These are phyloP conservation scores for Picathartes gymnocephalus DNA, from an alignment of 2,113 vertebrate species.

Conservation along the genomic window DNA sequence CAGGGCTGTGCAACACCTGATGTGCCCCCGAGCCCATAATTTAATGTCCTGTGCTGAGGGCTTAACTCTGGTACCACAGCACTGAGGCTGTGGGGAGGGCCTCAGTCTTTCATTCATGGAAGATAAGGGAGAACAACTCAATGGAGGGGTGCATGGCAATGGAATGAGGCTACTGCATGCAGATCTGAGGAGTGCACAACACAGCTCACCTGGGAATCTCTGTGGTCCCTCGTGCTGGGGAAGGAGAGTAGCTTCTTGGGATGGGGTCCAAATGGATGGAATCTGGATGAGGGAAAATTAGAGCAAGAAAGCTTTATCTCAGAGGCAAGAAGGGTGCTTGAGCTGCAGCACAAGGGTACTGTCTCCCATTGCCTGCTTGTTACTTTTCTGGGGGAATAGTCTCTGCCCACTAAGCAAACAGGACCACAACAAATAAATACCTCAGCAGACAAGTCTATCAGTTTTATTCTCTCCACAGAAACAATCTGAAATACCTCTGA, in stretches of 20 bases:
- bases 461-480: neutral
- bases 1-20: fast-evolving
- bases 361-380: neutral
- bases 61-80: neutral
- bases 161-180: neutral
- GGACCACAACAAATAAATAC: neutral
- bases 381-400: neutral
- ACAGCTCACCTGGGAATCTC: fast-evolving
- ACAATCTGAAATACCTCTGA: neutral
- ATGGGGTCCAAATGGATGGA: neutral
- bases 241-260: neutral
- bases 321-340: neutral
- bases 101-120: neutral
- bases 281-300: neutral
- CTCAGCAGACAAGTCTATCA: neutral
- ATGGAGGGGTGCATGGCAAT: fast-evolving
- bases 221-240: fast-evolving
- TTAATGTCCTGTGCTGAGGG: neutral
- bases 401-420: neutral
- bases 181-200: neutral
- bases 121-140: neutral
- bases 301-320: neutral
- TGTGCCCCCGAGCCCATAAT: neutral
- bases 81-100: neutral
- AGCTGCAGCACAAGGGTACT: neutral